Percentiles rank a stretch among this genome's conserved stretches.
phyloP scores from a whole-genome alignment of 2,888 invertebrate species.

The Esperia sulphurella region DNA sequence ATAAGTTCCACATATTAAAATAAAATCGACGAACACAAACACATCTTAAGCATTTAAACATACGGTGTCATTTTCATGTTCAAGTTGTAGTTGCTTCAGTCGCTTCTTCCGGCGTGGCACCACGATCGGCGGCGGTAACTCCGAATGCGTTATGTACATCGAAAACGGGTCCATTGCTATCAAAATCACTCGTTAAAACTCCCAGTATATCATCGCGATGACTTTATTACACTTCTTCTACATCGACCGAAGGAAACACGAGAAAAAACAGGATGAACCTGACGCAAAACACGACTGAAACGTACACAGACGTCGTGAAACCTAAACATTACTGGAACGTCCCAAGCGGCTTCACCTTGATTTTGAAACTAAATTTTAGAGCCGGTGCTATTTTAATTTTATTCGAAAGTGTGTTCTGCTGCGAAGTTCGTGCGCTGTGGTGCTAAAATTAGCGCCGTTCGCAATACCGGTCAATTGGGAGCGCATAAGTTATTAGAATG shows the following conservation, averaged over 20 bases:
- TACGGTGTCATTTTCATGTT: constrained; percentile 6
- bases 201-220: constrained; percentile 27
- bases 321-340: constrained; percentile 64
- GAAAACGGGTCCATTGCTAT: constrained; percentile 64
- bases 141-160: constrained; percentile 66
- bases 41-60: constrained; percentile 1
- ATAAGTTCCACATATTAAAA: not conserved
- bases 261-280: constrained; percentile 47
- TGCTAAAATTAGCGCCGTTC: constrained; percentile 54
- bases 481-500: constrained; percentile 5
- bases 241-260: constrained; percentile 27
- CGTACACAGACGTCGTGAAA: constrained; percentile 44
- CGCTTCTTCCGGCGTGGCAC: constrained; percentile 69
- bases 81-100: constrained; percentile 50
- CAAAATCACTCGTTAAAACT: constrained; percentile 22
- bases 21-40: not conserved
- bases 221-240: constrained; percentile 40
- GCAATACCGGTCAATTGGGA: constrained; percentile 19
- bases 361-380: constrained; percentile 72
- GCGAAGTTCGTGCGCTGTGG: constrained; percentile 67
- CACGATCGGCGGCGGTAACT: constrained; percentile 62
- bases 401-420: constrained; percentile 60
- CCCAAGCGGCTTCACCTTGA: constrained; percentile 73
- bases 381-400: constrained; percentile 72
- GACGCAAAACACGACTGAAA: constrained; percentile 42